These are phyloP conservation scores for Hofmannophila pseudospretella DNA, from an alignment of 2,888 invertebrate species.

Conservation along the genomic window DNA sequence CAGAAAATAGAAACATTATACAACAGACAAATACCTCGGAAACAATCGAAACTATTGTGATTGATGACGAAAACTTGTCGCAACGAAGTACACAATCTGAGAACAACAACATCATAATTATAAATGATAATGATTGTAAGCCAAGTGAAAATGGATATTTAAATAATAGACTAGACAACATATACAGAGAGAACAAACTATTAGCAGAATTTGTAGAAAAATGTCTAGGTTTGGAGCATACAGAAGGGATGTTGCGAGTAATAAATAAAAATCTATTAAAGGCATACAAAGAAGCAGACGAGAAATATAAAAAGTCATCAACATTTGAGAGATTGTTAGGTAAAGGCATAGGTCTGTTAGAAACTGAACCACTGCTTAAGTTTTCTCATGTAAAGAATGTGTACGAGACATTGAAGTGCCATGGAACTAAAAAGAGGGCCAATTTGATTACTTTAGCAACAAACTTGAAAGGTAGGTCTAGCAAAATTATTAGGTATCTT, in stretches of 20 bases:
- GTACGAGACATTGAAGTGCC: conserved; percentile 33
- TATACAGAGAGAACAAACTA: conserved; percentile 26
- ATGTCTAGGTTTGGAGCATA: conserved; percentile 34
- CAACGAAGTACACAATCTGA: not conserved
- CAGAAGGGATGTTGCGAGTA: conserved; percentile 37
- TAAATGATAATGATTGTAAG: not conserved
- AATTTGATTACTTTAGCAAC: conserved; percentile 37
- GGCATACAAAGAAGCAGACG: conserved; percentile 27
- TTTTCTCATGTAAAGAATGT: conserved; percentile 43
- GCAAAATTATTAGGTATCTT: too few relatives aligned
- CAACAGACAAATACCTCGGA: too few relatives aligned
- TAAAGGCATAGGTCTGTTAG: conserved; percentile 23
- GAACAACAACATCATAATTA: conserved; percentile 1
- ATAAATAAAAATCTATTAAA: conserved; percentile 37
- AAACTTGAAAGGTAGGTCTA: conserved; percentile 21
- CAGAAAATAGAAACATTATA: not conserved
- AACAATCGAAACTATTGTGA: conserved; percentile 9
- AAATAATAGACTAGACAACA: too few relatives aligned
- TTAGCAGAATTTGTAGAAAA: conserved; percentile 36
- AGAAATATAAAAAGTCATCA: conserved; percentile 31
- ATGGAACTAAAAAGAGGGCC: conserved; percentile 31
- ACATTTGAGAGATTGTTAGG: conserved; percentile 28
- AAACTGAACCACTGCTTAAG: conserved; percentile 33
- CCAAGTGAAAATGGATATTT: too few relatives aligned
- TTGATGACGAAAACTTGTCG: conserved; percentile 10